Evolutionary conservation across 2,888 invertebrate genomes (phyloP).

Genomic region (Apamea sordens): DNA sequence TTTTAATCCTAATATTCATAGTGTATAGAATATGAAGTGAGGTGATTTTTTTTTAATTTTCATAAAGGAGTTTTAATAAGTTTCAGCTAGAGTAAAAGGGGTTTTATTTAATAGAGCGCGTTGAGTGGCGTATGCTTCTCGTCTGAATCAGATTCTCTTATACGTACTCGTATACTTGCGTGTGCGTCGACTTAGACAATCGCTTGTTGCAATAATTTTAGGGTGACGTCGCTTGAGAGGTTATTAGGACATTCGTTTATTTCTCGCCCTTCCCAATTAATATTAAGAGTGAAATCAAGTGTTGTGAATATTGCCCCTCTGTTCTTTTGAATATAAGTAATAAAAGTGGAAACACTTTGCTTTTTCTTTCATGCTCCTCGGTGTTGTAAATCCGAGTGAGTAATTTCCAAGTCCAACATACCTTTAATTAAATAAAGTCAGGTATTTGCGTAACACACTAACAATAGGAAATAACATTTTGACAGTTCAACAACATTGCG

Average conservation of each 20-base stretch:
- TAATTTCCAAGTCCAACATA: neutral
- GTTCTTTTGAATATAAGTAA: neutral
- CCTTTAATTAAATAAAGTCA: neutral
- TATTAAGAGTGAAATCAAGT: neutral
- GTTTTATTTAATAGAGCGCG: constrained; percentile 68
- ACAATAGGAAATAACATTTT: no score
- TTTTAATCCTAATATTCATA: constrained; percentile 66
- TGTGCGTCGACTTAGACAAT: constrained; percentile 59
- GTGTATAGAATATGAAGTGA: constrained; percentile 41
- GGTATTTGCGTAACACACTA: no score
- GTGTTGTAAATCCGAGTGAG: no score
- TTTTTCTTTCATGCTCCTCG: neutral
- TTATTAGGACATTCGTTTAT: constrained; percentile 7
- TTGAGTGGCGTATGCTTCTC: constrained; percentile 76
- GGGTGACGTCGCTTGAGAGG: constrained; percentile 38
- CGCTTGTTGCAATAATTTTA: constrained; percentile 70
- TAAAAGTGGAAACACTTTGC: neutral
- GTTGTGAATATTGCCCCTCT: no score
- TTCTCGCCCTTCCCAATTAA: neutral
- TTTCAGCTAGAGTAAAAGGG: constrained; percentile 50
- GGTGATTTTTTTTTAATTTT: constrained; percentile 35
- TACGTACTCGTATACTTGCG: constrained; percentile 53
- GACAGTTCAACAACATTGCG: no score
- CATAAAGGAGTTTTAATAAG: constrained; percentile 39
- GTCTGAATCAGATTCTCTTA: constrained; percentile 63